Conservation (phyloP, 2,797 vertebrate genomes). For the Mormyrops attenuatus region DNA sequence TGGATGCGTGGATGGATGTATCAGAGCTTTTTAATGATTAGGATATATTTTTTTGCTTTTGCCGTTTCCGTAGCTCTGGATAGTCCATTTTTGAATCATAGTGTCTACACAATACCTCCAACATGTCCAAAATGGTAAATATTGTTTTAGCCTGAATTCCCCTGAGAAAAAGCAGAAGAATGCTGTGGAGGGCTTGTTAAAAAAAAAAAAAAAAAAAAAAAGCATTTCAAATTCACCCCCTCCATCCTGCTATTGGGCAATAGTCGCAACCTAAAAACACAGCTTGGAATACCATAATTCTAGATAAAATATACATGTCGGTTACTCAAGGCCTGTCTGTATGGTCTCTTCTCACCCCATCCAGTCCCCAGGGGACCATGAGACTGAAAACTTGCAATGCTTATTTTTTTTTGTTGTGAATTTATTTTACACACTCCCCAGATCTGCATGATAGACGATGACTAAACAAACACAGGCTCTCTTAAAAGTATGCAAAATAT, state of each 20-base stretch:
- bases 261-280: neutral
- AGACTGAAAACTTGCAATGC: neutral
- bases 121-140: slow-evolving; percentile 2
- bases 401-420: neutral
- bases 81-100: neutral
- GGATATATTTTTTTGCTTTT: neutral
- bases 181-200: neutral
- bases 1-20: neutral
- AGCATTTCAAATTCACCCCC: neutral
- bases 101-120: neutral
- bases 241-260: neutral
- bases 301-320: neutral
- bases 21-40: neutral
- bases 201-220: neutral
- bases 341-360: neutral
- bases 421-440: neutral
- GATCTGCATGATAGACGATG: neutral
- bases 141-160: slow-evolving; percentile 10
- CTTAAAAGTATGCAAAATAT: neutral
- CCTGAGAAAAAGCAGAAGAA: neutral
- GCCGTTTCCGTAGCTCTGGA: neutral
- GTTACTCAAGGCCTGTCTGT: neutral
- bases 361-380: neutral
- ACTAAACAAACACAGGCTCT: neutral
- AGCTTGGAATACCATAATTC: neutral